Conservation (phyloP, 2,888 invertebrate genomes). For the Acronicta psi region DNA sequence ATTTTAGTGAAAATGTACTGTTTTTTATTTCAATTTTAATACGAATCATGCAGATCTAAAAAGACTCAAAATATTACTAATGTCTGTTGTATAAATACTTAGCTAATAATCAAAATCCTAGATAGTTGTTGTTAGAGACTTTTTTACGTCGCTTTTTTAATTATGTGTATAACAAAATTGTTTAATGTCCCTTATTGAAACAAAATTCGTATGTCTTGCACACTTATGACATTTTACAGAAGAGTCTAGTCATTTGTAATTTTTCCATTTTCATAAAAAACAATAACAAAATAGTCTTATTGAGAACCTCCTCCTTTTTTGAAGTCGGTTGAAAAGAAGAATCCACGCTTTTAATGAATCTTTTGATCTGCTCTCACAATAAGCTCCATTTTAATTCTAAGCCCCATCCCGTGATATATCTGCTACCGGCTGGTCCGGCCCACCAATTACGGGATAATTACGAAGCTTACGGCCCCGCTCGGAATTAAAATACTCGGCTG, state of each 20-base stretch:
- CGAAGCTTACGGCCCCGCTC: conserved; percentile 67
- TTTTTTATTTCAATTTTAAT: conserved; percentile 15
- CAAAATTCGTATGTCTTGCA: too few species aligned
- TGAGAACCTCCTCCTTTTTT: too few species aligned
- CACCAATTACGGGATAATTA: conserved; percentile 86
- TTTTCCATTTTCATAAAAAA: too few species aligned
- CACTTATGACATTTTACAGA: too few species aligned
- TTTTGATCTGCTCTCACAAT: conserved; percentile 9
- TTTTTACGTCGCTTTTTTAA: too few species aligned
- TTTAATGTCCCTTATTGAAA: too few species aligned
- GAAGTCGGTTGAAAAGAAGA: not conserved
- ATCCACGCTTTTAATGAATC: not conserved
- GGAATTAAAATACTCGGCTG: conserved; percentile 60
- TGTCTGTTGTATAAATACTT: too few species aligned
- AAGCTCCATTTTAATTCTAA: conserved; percentile 56
- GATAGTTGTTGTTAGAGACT: too few species aligned
- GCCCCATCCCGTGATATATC: conserved; percentile 79
- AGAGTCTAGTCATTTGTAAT: too few species aligned
- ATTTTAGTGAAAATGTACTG: conserved; percentile 5
- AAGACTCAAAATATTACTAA: not conserved
- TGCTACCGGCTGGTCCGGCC: conserved; percentile 76
- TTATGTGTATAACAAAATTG: too few species aligned
- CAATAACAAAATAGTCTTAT: too few species aligned
- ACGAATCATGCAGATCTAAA: not conserved
- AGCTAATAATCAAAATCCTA: too few species aligned